A percentile compares a stretch with the other conserved stretches of the same genome.
These are phyloP conservation scores for Polypedilum pembai DNA, from an alignment of 1,140 invertebrate species.

Conservation along the genomic window DNA sequence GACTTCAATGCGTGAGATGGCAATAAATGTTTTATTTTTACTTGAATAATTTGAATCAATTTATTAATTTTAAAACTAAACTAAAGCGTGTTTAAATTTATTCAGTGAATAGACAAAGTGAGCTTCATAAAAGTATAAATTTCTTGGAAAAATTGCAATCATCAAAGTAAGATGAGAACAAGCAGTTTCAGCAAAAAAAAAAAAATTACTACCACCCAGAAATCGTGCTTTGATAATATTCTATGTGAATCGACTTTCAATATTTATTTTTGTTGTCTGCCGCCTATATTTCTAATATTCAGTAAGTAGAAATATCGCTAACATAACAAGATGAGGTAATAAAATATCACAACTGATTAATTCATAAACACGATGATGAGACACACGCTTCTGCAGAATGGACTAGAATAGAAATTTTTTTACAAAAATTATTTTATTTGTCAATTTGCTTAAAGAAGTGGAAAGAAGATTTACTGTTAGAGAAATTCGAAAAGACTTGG, in stretches of 20 bases:
- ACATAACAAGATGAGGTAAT: conserved; percentile 26
- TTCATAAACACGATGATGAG: conserved; percentile 26
- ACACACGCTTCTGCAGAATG: background rate
- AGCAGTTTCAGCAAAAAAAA: no score
- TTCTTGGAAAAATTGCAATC: background rate
- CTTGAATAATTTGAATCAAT: no score
- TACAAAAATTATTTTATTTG: no score
- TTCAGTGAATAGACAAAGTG: background rate
- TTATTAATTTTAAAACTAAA: no score
- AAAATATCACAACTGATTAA: conserved; percentile 28
- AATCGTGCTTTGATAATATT: background rate
- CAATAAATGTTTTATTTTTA: no score
- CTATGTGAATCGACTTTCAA: background rate
- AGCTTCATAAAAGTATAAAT: no score
- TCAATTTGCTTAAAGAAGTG: no score
- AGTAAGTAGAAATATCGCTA: background rate
- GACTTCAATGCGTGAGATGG: no score
- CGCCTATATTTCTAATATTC: background rate
- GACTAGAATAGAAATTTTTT: no score
- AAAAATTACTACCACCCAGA: background rate
- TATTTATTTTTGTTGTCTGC: background rate
- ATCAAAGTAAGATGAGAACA: background rate
- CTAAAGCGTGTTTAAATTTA: no score
- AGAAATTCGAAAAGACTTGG: no score
- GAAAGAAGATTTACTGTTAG: no score